Evolutionary conservation across 92 coral and sea anemone genomes (phyloP).

Genomic region (Blastomussa wellsi): DNA sequence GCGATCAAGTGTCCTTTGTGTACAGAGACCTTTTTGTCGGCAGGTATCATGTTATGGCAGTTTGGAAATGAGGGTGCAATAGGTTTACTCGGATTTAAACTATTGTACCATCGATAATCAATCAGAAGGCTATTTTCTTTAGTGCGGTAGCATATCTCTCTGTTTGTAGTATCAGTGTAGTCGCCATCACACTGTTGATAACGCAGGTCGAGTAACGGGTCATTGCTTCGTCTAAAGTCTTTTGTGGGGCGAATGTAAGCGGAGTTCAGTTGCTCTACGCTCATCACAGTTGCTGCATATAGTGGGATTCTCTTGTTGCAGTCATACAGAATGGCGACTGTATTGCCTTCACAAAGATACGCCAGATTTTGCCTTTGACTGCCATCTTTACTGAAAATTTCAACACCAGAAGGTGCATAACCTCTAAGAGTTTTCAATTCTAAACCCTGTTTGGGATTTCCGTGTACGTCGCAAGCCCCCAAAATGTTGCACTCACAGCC

Average conservation of each 20-base stretch:
- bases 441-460: not conserved
- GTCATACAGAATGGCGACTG: constrained; percentile 46
- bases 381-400: not conserved
- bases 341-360: constrained; percentile 27
- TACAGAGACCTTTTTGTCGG: not conserved
- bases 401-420: constrained; percentile 17
- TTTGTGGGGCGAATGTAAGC: not conserved
- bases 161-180: not conserved
- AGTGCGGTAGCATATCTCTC: not conserved
- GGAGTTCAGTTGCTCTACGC: constrained; percentile 6
- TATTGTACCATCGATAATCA: not conserved
- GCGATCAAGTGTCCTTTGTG: constrained; percentile 53
- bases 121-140: not conserved
- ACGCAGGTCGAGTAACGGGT: not conserved
- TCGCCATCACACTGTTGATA: constrained; percentile 1
- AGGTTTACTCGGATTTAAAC: not conserved
- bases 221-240: not conserved
- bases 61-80: not conserved
- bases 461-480: constrained; percentile 22
- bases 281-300: constrained; percentile 47
- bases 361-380: not conserved
- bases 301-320: constrained; percentile 53
- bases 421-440: not conserved
- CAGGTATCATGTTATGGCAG: not conserved
- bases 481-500: constrained; percentile 37